Evolutionary conservation across 2,888 invertebrate genomes (phyloP).

Genomic region (Apomyelois bistriatella): DNA sequence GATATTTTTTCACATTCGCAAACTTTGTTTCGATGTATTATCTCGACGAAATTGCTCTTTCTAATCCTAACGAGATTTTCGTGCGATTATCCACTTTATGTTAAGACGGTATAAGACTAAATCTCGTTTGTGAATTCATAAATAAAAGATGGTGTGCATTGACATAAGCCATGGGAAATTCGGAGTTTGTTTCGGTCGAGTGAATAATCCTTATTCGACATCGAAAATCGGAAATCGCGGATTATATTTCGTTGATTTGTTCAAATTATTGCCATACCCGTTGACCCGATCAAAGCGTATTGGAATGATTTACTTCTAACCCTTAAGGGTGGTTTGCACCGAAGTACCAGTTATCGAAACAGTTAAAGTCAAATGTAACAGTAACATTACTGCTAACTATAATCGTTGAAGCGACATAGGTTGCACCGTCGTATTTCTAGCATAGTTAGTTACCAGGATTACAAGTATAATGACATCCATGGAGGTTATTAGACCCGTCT

Average conservation of each 20-base stretch:
- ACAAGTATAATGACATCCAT: too few relatives aligned
- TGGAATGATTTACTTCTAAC: too few relatives aligned
- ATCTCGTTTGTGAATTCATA: background rate
- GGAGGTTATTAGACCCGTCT: too few relatives aligned
- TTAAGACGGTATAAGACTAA: background rate
- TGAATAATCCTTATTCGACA: conserved; percentile 1
- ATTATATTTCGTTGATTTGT: background rate
- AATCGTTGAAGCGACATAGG: too few relatives aligned
- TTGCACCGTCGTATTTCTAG: too few relatives aligned
- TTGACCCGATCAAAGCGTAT: background rate
- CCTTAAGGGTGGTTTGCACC: too few relatives aligned
- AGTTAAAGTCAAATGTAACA: too few relatives aligned
- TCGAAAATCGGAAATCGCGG: background rate
- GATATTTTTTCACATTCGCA: background rate
- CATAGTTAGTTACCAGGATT: too few relatives aligned
- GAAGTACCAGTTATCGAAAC: too few relatives aligned
- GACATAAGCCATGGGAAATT: conserved; percentile 6
- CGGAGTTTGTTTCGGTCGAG: background rate
- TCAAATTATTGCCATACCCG: background rate
- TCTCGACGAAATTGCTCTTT: conserved; percentile 3
- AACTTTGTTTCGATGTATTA: background rate
- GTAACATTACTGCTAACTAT: too few relatives aligned
- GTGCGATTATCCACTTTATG: background rate
- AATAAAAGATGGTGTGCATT: conserved; percentile 1
- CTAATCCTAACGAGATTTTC: background rate